phyloP scores from a whole-genome alignment of 2,888 invertebrate species.

The Chrysolina haemoptera region DNA sequence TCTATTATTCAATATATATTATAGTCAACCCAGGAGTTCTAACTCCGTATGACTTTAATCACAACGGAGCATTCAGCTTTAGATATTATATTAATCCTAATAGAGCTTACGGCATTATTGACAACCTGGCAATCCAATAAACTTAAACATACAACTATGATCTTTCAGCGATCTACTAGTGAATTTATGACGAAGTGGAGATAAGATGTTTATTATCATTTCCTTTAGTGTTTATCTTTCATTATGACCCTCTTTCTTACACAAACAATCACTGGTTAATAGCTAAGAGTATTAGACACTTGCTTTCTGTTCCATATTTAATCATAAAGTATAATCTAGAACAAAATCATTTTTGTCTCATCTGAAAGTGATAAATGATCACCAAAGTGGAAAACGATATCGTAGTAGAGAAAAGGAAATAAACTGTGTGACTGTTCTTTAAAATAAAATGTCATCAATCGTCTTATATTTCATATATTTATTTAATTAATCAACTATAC shows the following conservation, averaged over 20 bases:
- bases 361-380: not conserved
- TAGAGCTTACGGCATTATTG: not conserved
- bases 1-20: not conserved
- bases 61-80: not conserved
- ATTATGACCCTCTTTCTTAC: conserved; percentile 59
- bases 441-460: too few species aligned
- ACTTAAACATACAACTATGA: conserved; percentile 13
- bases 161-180: conserved; percentile 28
- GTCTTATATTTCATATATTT: too few species aligned
- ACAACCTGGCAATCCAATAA: conserved; percentile 13
- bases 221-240: conserved; percentile 61
- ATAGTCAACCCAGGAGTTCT: not conserved
- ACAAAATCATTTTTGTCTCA: conserved; percentile 13
- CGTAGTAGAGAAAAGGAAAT: not conserved
- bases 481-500: too few species aligned
- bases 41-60: not conserved
- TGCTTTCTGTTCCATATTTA: conserved; percentile 23
- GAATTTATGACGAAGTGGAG: conserved; percentile 36
- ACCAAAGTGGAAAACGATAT: not conserved
- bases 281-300: conserved; percentile 40
- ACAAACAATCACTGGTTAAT: conserved; percentile 58
- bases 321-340: conserved; percentile 19
- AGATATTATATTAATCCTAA: conserved; percentile 3
- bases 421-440: not conserved
- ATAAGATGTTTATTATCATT: conserved; percentile 58